phyloP scores from a whole-genome alignment of 2,797 vertebrate species.

The Monodelphis domestica region DNA sequence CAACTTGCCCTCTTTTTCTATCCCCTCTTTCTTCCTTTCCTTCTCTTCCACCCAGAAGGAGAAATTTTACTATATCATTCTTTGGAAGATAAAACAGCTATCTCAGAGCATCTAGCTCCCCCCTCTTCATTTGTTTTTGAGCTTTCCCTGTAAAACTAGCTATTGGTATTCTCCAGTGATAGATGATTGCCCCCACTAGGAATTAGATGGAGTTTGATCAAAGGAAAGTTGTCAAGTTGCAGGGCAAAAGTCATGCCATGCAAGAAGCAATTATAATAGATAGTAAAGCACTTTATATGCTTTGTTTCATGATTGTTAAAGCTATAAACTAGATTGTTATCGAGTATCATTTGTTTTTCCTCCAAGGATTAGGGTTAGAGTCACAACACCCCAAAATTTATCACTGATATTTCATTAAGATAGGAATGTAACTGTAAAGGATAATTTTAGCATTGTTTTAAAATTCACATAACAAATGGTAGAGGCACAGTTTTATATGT shows the following conservation, averaged over 20 bases:
- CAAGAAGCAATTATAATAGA: background rate
- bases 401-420: background rate
- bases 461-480: too few species aligned
- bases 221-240: background rate
- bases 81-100: background rate
- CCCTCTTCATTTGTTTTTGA: background rate
- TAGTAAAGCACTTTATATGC: background rate
- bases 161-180: background rate
- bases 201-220: background rate
- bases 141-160: background rate
- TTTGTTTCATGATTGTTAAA: background rate
- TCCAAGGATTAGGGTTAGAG: background rate
- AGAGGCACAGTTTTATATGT: background rate
- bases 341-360: background rate
- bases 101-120: background rate
- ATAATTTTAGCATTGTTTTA: too few species aligned
- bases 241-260: background rate
- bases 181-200: background rate
- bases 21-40: background rate
- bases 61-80: background rate
- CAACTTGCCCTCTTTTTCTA: background rate
- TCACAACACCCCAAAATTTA: background rate
- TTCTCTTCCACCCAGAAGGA: background rate
- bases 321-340: background rate
- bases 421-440: background rate